Evolutionary conservation across 2,888 invertebrate genomes (phyloP).

Genomic region (Campaea margaritaria): DNA sequence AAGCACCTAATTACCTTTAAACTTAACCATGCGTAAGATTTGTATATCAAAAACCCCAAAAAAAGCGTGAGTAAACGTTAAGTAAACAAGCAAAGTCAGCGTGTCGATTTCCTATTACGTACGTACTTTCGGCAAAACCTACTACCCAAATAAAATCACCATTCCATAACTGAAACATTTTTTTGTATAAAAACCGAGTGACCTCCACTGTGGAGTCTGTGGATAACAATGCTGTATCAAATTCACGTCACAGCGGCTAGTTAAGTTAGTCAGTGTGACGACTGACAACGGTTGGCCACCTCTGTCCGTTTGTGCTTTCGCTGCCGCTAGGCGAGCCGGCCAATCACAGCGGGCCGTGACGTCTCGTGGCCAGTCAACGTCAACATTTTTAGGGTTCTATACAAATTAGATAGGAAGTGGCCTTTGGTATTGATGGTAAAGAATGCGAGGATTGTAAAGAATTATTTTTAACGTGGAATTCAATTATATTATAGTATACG

Average conservation of each 20-base stretch:
- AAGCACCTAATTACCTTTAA: neutral
- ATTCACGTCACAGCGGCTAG: slow-evolving; percentile 65
- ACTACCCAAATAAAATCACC: slow-evolving; percentile 27
- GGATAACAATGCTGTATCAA: slow-evolving; percentile 66
- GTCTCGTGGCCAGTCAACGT: slow-evolving; percentile 45
- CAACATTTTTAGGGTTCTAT: slow-evolving; percentile 52
- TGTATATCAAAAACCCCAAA: slow-evolving; percentile 14
- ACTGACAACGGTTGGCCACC: slow-evolving; percentile 59
- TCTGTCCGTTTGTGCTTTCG: slow-evolving; percentile 59
- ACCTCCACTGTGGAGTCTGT: slow-evolving; percentile 36
- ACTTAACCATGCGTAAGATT: slow-evolving; percentile 21
- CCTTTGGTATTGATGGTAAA: slow-evolving; percentile 13
- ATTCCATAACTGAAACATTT: slow-evolving; percentile 28
- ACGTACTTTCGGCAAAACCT: slow-evolving; percentile 19
- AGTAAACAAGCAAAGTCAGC: slow-evolving; percentile 31
- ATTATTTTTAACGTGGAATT: neutral
- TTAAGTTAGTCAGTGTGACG: slow-evolving; percentile 56
- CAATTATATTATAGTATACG: too few species aligned
- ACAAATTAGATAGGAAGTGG: slow-evolving; percentile 23
- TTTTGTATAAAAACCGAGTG: slow-evolving; percentile 27
- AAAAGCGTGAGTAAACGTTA: slow-evolving; percentile 23
- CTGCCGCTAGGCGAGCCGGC: slow-evolving; percentile 41
- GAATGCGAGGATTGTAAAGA: slow-evolving; percentile 10
- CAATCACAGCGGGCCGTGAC: slow-evolving; percentile 50
- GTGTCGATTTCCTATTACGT: slow-evolving; percentile 32